Evolutionary conservation across 2,888 invertebrate species (phyloP), one percentile per base, ranked within the genome.

Genomic region (Drosophila kokeensis): DNA sequence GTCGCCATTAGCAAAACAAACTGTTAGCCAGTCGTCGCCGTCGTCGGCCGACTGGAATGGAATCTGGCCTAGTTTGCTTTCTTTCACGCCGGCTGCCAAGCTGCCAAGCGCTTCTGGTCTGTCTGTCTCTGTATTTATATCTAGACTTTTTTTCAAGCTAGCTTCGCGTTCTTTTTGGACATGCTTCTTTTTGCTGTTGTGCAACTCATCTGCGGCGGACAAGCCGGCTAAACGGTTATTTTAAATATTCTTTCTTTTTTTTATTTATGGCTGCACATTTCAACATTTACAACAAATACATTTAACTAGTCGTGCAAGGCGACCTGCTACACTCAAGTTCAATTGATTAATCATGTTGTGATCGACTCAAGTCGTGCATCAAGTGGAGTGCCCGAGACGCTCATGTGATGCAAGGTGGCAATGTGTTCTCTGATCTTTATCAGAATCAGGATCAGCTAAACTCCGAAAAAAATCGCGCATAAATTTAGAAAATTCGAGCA

Each of bases 11-110:
- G 79, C 75, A 76, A 79, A 87, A 87, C 87, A 79, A 84, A 89
- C 89, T 76, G 83, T 82, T 82, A 77, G 81, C 59, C 77, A 70
- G 72, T 83, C 62, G 72, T 69, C 66, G 86, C 53, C 78, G 72
- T 83, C 62, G 72, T 70, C 66, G 86, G 59, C 78, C 73, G 80
- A 84, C 82, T 76, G 69, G 84, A 83, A 80, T 90, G 86, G 86
- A 86, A 86, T 86, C 83, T 86, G 89, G 81, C 86, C 86, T 38
- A 86, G 87, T 90, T 86, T 88, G 89, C 90, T 86, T 86, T 90
- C 90, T 90, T 90, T 88, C 68, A 73, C 81, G 65, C 65, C 81
- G 65, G 68, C 78, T 73, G 78, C 81, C 67, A 77, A 69, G 81
- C 66, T 77, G 78, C 81, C 67, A 77, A 69, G 81, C 66, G 78